Conservation (phyloP, 2,113 vertebrate species). For the Terrapene triunguis region DNA sequence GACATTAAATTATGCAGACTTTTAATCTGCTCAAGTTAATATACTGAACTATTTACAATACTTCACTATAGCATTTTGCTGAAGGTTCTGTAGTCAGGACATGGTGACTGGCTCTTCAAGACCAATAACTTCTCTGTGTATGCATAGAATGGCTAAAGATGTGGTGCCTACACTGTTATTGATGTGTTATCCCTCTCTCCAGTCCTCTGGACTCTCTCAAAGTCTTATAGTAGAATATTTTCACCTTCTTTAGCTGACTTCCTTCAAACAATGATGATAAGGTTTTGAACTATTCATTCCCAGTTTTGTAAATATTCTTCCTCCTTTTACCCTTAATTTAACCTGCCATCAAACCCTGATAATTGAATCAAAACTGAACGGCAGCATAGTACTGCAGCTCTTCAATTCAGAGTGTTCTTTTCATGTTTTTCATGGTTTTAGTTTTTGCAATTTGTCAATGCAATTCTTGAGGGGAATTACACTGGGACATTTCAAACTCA, state of each 20-base stretch:
- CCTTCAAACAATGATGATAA: neutral
- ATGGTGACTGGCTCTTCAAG: neutral
- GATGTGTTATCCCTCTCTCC: neutral
- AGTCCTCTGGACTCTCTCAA: neutral
- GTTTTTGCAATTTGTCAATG: neutral
- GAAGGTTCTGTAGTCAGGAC: neutral
- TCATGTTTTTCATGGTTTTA: neutral
- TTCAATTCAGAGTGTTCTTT: neutral
- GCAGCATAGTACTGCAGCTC: neutral
- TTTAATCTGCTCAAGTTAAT: neutral
- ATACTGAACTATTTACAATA: neutral
- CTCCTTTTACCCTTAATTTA: neutral
- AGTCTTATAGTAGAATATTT: neutral
- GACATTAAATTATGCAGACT: neutral
- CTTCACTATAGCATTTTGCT: neutral
- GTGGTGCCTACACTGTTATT: neutral
- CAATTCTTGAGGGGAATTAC: neutral
- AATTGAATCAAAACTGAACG: neutral
- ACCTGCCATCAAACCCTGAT: neutral
- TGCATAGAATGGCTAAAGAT: neutral
- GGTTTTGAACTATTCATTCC: neutral
- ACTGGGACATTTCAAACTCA: neutral
- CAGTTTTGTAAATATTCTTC: neutral
- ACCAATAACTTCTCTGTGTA: neutral
- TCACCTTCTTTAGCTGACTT: neutral